Percentiles rank a stretch among this genome's conserved stretches.
Evolutionary conservation across 2,113 vertebrate species (phyloP).

Genomic region (Furnarius figulus): DNA sequence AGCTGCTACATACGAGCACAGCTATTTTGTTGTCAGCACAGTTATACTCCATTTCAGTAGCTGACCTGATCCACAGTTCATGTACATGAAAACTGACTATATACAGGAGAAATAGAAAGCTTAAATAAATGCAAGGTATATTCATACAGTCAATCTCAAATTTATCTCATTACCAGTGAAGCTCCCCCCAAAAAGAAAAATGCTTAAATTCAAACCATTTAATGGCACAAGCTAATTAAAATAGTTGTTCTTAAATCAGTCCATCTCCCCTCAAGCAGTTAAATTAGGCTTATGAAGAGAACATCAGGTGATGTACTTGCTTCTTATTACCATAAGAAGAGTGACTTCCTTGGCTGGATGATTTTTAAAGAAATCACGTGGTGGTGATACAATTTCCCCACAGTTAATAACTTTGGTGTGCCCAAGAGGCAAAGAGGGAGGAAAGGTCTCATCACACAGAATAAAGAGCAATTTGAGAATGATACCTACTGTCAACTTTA

Average conservation of each 20-base stretch:
- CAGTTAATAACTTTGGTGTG: background rate
- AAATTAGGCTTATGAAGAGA: background rate
- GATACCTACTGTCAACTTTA: background rate
- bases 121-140: background rate
- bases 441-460: background rate
- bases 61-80: background rate
- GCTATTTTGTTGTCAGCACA: background rate
- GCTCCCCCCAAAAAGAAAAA: background rate
- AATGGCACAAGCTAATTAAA: background rate
- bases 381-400: background rate
- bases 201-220: background rate
- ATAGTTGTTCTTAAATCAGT: background rate
- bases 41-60: background rate
- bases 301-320: background rate
- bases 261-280: background rate
- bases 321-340: background rate
- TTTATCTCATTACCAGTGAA: background rate
- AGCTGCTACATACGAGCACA: background rate
- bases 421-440: background rate
- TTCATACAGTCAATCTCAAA: background rate
- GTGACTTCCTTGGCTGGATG: background rate
- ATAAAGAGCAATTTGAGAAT: background rate
- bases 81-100: background rate
- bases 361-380: slow-evolving; percentile 22
- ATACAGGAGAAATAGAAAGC: background rate